Conservation (phyloP, 2,888 invertebrate genomes). For the Drosophila bunnanda region DNA sequence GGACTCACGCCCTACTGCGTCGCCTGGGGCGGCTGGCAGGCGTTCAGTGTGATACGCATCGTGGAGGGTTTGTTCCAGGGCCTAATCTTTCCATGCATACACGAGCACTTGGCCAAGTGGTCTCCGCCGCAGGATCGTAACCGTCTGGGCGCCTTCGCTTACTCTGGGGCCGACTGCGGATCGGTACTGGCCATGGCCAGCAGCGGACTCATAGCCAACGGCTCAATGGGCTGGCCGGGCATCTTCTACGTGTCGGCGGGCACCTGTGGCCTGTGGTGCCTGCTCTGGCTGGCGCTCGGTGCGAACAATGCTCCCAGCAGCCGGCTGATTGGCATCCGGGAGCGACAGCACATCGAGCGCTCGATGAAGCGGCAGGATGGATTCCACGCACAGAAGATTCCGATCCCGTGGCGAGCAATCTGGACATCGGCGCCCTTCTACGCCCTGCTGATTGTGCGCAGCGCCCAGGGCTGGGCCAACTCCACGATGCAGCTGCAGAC, state of each 20-base stretch:
- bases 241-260: constrained; percentile 87
- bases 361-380: constrained; percentile 79
- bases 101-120: constrained; percentile 89
- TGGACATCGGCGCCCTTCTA: constrained; percentile 88
- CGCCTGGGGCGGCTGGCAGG: constrained; percentile 87
- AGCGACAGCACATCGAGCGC: constrained; percentile 86
- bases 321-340: constrained; percentile 85
- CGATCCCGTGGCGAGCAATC: constrained; percentile 88
- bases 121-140: constrained; percentile 88
- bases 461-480: constrained; percentile 89
- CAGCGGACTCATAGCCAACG: constrained; percentile 87
- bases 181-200: constrained; percentile 87
- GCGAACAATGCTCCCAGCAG: constrained; percentile 87
- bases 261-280: constrained; percentile 85
- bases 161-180: constrained; percentile 88
- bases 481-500: constrained; percentile 89
- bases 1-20: constrained; percentile 89
- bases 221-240: constrained; percentile 87
- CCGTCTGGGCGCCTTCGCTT: constrained; percentile 86
- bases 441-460: constrained; percentile 85
- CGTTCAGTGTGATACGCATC: constrained; percentile 87
- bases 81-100: constrained; percentile 87
- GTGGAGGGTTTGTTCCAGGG: constrained; percentile 89
- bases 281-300: constrained; percentile 86
- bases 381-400: constrained; percentile 72